Conservation (phyloP, 2,113 vertebrate species). For the Chamaetylas fuelleborni region DNA sequence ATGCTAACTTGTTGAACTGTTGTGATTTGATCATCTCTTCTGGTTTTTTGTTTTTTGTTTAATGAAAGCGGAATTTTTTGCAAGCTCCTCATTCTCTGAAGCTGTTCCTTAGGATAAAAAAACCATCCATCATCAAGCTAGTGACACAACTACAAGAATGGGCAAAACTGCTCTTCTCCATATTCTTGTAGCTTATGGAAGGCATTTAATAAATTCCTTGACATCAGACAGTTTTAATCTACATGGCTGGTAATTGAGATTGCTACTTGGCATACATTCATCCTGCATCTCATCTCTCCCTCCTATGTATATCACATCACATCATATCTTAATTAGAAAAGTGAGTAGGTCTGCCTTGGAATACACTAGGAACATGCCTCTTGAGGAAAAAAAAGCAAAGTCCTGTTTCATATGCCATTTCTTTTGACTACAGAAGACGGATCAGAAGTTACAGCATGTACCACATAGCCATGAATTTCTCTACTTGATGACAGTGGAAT, state of each 20-base stretch:
- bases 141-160: not conserved
- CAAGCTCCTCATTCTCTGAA: not conserved
- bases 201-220: constrained; percentile 41
- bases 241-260: constrained; percentile 28
- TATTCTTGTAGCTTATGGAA: not conserved
- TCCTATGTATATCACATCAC: constrained; percentile 16
- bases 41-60: not conserved
- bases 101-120: constrained; percentile 26
- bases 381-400: not conserved
- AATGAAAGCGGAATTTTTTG: not conserved
- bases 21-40: constrained; percentile 2
- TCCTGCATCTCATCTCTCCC: constrained; percentile 32
- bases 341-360: constrained; percentile 22
- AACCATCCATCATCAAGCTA: not conserved
- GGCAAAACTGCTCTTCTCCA: not conserved
- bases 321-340: constrained; percentile 56
- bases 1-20: not conserved
- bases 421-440: not conserved
- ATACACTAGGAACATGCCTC: not conserved
- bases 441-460: not conserved
- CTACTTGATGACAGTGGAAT: not conserved
- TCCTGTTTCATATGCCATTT: not conserved
- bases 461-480: not conserved
- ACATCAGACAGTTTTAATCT: constrained; percentile 33
- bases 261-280: constrained; percentile 17